Evolutionary conservation across 1,140 invertebrate genomes (phyloP).

Genomic region (Megalonaias nervosa): DNA sequence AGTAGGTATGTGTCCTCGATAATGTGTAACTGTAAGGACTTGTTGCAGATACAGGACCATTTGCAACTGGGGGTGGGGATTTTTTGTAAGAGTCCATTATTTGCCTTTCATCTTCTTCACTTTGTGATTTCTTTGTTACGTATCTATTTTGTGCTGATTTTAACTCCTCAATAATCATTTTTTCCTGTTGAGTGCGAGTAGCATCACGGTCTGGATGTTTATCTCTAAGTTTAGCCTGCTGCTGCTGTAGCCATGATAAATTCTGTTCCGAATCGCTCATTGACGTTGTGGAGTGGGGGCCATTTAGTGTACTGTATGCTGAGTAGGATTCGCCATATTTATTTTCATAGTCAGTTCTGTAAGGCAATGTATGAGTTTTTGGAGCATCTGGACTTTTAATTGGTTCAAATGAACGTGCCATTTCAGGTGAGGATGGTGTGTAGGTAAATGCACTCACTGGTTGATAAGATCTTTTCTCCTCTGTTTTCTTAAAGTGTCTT

Average conservation of each 20-base stretch:
- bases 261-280: conserved; percentile 44
- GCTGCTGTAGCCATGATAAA: conserved; percentile 69
- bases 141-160: conserved; percentile 64
- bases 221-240: conserved; percentile 69
- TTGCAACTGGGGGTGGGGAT: conserved; percentile 38
- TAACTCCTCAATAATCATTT: conserved; percentile 68
- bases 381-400: conserved; percentile 36
- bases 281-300: conserved; percentile 15
- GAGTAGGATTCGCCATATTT: conserved; percentile 42
- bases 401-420: conserved; percentile 30
- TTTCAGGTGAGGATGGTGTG: conserved; percentile 48
- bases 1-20: conserved; percentile 47
- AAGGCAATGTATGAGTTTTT: conserved; percentile 52
- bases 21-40: conserved; percentile 46
- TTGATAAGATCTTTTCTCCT: conserved; percentile 30
- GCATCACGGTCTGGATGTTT: conserved; percentile 48
- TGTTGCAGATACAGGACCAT: conserved; percentile 52
- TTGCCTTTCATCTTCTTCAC: conserved; percentile 57
- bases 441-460: conserved; percentile 54
- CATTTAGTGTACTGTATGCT: conserved; percentile 46
- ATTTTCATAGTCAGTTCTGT: conserved; percentile 63
- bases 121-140: conserved; percentile 59
- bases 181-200: conserved; percentile 61
- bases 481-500: conserved; percentile 50
- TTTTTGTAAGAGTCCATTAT: conserved; percentile 50